phyloP scores from a whole-genome alignment of 2,113 vertebrate species.

The Galbula dea region DNA sequence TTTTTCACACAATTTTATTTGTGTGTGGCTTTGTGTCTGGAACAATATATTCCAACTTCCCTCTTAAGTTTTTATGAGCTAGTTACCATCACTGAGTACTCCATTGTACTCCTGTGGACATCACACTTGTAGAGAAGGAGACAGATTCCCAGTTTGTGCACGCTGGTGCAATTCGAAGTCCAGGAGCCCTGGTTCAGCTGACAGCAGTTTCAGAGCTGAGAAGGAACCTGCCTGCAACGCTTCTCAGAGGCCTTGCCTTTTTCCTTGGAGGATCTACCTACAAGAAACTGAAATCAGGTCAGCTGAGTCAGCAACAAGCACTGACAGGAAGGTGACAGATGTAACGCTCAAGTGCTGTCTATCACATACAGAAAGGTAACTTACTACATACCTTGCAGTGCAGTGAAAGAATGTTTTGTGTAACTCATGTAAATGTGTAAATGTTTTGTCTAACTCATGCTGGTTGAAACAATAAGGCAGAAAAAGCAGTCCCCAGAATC shows the following conservation, averaged over 20 bases:
- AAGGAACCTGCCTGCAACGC: not conserved
- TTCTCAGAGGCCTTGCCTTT: not conserved
- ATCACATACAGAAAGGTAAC: not conserved
- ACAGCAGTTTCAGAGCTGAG: not conserved
- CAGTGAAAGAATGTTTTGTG: no score
- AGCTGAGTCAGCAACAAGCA: not conserved
- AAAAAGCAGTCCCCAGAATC: not conserved
- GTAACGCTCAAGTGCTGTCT: not conserved
- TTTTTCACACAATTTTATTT: not conserved
- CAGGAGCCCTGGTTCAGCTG: not conserved
- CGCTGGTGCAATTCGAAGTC: not conserved
- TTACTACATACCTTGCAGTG: not conserved
- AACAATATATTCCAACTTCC: not conserved
- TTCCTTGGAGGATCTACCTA: not conserved
- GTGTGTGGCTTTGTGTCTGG: not conserved
- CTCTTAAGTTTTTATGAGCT: not conserved
- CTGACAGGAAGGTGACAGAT: not conserved
- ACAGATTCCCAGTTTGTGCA: not conserved
- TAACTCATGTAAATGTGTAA: no score
- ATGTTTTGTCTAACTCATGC: not conserved
- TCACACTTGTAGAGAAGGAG: not conserved
- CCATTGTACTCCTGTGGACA: rapidly evolving
- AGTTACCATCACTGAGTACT: not conserved
- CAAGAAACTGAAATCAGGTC: not conserved
- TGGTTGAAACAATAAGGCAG: not conserved